phyloP scores from a whole-genome alignment of 2,888 invertebrate genomes.

The Eupithecia centaureata region DNA sequence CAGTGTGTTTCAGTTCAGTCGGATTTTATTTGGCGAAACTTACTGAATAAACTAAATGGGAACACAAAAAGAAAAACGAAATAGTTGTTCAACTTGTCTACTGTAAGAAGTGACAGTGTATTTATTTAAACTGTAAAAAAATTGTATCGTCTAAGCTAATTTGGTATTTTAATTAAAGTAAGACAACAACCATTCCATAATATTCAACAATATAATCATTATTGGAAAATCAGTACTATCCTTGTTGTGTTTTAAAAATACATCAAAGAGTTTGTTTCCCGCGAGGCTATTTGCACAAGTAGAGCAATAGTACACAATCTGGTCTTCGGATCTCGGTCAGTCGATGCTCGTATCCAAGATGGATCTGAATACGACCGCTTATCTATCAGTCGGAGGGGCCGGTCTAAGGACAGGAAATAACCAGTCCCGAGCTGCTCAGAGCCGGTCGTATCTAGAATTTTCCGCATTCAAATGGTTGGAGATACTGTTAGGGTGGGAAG shows the following conservation, averaged over 20 bases:
- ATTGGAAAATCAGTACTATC: too few relatives aligned
- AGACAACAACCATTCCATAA: too few relatives aligned
- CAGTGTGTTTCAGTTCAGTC: not conserved
- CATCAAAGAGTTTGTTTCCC: not conserved
- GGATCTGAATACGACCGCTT: constrained; percentile 13
- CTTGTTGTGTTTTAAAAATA: not conserved
- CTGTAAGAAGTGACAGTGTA: too few relatives aligned
- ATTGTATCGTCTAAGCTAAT: too few relatives aligned
- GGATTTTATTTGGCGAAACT: not conserved
- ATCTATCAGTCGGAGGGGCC: constrained; percentile 36
- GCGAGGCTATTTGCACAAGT: not conserved
- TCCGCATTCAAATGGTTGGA: constrained; percentile 59
- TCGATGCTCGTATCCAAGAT: constrained; percentile 33
- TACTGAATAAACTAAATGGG: constrained; percentile 2
- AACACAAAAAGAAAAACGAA: not conserved
- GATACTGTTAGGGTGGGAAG: constrained; percentile 31
- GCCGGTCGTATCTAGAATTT: constrained; percentile 67
- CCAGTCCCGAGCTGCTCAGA: constrained; percentile 59
- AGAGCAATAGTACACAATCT: not conserved
- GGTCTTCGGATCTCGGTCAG: constrained; percentile 45
- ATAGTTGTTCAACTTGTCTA: not conserved
- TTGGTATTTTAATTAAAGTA: too few relatives aligned
- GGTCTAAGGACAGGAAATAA: constrained; percentile 63
- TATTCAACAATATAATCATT: too few relatives aligned
- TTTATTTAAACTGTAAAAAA: too few relatives aligned